A percentile compares a stretch with the other conserved stretches of the same genome.
Evolutionary conservation across 2,797 vertebrate species (phyloP).

Genomic region (Pangasius mekongensis): DNA sequence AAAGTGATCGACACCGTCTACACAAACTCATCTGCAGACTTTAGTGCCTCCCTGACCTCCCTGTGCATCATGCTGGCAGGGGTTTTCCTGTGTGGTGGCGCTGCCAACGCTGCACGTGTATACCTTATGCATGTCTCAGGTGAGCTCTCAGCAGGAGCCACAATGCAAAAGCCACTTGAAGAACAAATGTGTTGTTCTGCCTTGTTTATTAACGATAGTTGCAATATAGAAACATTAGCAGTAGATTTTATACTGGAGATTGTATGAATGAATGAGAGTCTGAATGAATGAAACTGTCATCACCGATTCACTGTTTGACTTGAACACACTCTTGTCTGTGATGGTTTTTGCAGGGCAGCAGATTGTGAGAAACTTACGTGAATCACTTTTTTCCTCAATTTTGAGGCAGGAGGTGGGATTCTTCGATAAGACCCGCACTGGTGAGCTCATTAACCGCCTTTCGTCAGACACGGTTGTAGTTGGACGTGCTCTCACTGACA

Average conservation of each 20-base stretch:
- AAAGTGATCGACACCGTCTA: slow-evolving; percentile 94
- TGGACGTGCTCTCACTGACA: slow-evolving; percentile 90
- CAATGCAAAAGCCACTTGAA: not conserved
- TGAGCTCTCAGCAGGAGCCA: slow-evolving; percentile 61
- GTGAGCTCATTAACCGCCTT: slow-evolving; percentile 95
- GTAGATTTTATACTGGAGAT: not conserved
- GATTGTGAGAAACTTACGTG: slow-evolving; percentile 88
- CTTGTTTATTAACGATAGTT: not conserved
- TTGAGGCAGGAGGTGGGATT: slow-evolving; percentile 94
- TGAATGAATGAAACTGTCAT: not conserved
- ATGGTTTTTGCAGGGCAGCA: slow-evolving; percentile 80
- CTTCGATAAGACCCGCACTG: slow-evolving; percentile 92
- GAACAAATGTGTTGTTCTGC: not conserved
- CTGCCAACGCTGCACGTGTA: slow-evolving; percentile 88
- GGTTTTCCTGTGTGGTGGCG: slow-evolving; percentile 89
- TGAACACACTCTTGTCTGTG: slow-evolving; percentile 33
- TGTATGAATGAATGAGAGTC: not conserved
- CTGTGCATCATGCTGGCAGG: slow-evolving; percentile 85
- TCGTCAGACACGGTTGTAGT: slow-evolving; percentile 89
- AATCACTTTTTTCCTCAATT: slow-evolving; percentile 88
- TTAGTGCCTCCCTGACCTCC: slow-evolving; percentile 77
- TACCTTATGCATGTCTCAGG: slow-evolving; percentile 97
- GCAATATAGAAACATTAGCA: not conserved
- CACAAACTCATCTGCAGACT: slow-evolving; percentile 75
- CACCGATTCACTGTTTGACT: not conserved